phyloP scores from a whole-genome alignment of 2,113 vertebrate species.

The Atherinomorus stipes region DNA sequence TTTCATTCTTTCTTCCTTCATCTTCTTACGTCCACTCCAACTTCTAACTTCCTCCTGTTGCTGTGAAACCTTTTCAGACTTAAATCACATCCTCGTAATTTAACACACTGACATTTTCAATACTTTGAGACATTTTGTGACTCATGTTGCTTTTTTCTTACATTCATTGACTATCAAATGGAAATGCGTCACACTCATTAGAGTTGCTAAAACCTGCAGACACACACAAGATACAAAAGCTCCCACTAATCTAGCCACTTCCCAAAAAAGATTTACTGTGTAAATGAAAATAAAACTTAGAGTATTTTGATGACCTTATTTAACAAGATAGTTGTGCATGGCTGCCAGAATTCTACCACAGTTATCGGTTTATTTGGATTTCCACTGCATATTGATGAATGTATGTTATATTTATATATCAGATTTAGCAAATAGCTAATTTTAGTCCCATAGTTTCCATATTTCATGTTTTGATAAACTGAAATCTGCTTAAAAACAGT shows the following conservation, averaged over 20 bases:
- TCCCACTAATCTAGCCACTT: too few relatives aligned
- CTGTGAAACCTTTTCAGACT: neutral
- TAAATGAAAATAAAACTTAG: neutral
- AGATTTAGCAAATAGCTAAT: too few relatives aligned
- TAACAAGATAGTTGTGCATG: neutral
- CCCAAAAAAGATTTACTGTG: neutral
- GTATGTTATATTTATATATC: too few relatives aligned
- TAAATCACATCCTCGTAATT: neutral
- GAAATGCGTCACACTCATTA: too few relatives aligned
- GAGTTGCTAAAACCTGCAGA: neutral
- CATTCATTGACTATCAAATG: neutral
- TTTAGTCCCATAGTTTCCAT: too few relatives aligned
- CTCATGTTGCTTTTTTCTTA: too few relatives aligned
- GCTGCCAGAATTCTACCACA: neutral
- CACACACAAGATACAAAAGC: neutral
- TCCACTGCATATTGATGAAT: too few relatives aligned
- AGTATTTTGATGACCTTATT: slow-evolving; percentile 6
- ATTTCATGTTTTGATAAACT: too few relatives aligned
- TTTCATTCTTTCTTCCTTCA: neutral
- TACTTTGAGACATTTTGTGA: too few relatives aligned
- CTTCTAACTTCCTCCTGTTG: slow-evolving; percentile 9
- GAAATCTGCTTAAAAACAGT: too few relatives aligned
- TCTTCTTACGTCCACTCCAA: neutral
- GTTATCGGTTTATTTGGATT: too few relatives aligned
- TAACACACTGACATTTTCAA: neutral